These are phyloP conservation scores for Melangyna quadrimaculata DNA, from an alignment of 2,888 invertebrate species.

Conservation along the genomic window DNA sequence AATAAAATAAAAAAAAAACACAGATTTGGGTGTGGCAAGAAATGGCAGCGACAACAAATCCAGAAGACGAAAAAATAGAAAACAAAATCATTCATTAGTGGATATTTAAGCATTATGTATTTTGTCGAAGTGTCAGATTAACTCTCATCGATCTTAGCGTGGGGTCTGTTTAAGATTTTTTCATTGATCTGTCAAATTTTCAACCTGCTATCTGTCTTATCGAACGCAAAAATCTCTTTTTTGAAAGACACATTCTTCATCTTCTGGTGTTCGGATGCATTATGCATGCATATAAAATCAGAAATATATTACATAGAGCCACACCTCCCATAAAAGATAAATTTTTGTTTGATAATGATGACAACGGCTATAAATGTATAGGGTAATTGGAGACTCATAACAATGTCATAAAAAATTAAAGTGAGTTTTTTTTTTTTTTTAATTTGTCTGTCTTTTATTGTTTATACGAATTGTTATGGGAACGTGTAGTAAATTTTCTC, in stretches of 20 bases:
- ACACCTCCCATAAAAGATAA: constrained; percentile 38
- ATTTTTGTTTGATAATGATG: background rate
- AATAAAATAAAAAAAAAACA: background rate
- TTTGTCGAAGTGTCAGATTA: constrained; percentile 58
- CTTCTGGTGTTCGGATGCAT: constrained; percentile 5
- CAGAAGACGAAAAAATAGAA: background rate
- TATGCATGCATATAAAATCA: background rate
- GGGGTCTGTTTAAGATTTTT: constrained; percentile 27
- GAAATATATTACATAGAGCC: background rate
- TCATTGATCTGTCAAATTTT: constrained; percentile 49
- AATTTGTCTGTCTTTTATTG: constrained; percentile 29
- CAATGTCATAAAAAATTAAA: background rate
- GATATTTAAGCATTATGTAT: constrained; percentile 23
- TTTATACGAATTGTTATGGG: constrained; percentile 17
- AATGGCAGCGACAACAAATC: background rate
- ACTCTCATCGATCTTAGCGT: constrained; percentile 64
- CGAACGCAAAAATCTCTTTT: constrained; percentile 18
- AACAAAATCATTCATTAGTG: constrained; percentile 25
- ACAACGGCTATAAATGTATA: constrained; percentile 21
- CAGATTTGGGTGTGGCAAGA: constrained; percentile 37
- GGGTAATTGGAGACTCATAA: constrained; percentile 46
- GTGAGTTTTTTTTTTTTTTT: constrained; percentile 15
- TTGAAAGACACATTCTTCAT: background rate
- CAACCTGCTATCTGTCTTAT: constrained; percentile 47
- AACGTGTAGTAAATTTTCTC: constrained; percentile 43